phyloP scores from a whole-genome alignment of 1,140 invertebrate genomes.

The Aradophagus sp. region DNA sequence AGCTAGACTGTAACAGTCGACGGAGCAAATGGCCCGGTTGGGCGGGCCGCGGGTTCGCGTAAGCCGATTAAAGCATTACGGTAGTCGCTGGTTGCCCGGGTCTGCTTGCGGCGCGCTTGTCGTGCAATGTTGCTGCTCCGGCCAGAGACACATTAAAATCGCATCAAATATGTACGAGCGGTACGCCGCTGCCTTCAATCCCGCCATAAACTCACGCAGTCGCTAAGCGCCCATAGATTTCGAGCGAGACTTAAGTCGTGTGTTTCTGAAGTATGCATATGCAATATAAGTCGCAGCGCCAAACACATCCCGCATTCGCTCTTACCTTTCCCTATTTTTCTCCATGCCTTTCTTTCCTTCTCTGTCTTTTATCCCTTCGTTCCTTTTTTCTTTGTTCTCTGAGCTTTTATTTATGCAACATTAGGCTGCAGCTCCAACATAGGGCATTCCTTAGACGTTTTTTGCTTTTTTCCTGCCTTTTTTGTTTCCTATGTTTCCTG shows the following conservation, averaged over 20 bases:
- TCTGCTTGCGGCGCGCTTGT: conserved; percentile 42
- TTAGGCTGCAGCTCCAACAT: too few relatives aligned
- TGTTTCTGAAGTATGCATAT: conserved; percentile 52
- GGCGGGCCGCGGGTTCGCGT: conserved; percentile 59
- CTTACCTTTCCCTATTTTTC: conserved; percentile 9
- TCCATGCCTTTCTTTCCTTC: conserved; percentile 9
- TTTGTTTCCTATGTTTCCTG: too few relatives aligned
- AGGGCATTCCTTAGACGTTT: too few relatives aligned
- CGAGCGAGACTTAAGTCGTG: conserved; percentile 52
- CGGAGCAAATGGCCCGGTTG: conserved; percentile 39
- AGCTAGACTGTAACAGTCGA: conserved; percentile 38
- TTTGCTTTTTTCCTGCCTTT: too few relatives aligned
- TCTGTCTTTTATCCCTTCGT: too few relatives aligned
- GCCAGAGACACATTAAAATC: conserved; percentile 75
- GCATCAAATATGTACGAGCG: conserved; percentile 70
- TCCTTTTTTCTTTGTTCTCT: too few relatives aligned
- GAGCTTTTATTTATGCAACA: too few relatives aligned
- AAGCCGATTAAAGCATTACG: conserved; percentile 73
- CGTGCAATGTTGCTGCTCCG: conserved; percentile 54
- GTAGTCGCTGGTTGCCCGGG: conserved; percentile 57
- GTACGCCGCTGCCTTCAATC: conserved; percentile 51
- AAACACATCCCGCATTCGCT: conserved; percentile 17
- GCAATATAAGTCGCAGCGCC: conserved; percentile 34
- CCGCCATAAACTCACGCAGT: conserved; percentile 51
- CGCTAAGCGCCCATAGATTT: conserved; percentile 54